Base-by-base conservation (phyloP, 2,797 vertebrate species). In the Hephaestus fuliginosus region DNA sequence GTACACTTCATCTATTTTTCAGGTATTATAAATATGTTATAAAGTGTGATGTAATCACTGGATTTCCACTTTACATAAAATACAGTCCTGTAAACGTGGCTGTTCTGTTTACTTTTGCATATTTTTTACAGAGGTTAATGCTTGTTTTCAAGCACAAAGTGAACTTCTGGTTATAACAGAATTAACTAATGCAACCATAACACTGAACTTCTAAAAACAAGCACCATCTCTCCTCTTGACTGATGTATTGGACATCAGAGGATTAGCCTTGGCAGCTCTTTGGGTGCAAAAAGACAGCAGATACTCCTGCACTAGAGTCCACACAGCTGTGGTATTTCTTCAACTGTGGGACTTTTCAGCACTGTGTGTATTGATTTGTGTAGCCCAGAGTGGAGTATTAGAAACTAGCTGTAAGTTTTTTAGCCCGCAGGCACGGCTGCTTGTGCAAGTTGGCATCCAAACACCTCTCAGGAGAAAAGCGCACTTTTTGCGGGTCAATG, bases 401-500 rank as follows among this genome's bases (percentile, higher is more conserved):
- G 75, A 88, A 89, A 80, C 74, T 73, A 61, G 78, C 68, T 80
- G 80, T 76, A 49, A 86, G 74, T 84, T 85, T 33, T 87, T 86
- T 66, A 89, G 81, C 83, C 82, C 7, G 12, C 41, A 77, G 87
- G 82, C 56, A 0, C 78, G 84, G 88, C 88, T 89, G 87, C 88
- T 88, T 86, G 81, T 81, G 80, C 83, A 81, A 84, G 80, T 89
- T 86, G 82, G 86, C 82, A 72, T 90, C 83, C 76, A 80, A 86
- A 88, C 76, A 86, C 81, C 67, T 92, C 92, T 91, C 87, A 49
- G 52, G 88, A 89, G 89, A 81, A 83, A 83, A 80, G 39, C 8
- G 7, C 64, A 88, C 55, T 79, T 88, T 87, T 90, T 86, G 76
- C 74, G 20, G 92, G 91, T 94, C 90, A 90, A 7, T 83, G 81